Evolutionary conservation across 2,113 vertebrate genomes (phyloP).

Genomic region (Sardina pilchardus): DNA sequence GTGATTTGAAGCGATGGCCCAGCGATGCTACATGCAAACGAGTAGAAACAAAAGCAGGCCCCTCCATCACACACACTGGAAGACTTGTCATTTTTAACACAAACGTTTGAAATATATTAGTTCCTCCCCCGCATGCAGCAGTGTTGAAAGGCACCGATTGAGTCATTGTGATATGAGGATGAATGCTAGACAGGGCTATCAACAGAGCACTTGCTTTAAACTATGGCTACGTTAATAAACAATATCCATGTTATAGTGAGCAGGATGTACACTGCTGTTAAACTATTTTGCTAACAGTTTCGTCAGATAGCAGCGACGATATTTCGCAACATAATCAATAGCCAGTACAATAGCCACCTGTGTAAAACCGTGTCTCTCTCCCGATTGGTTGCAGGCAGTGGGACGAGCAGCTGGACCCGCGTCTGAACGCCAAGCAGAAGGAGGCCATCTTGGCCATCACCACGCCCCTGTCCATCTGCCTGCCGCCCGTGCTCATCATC

Average conservation of each 20-base stretch:
- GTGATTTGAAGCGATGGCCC: neutral
- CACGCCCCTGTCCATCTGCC: constrained; percentile 84
- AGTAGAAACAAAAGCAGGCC: neutral
- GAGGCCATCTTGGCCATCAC: constrained; percentile 98
- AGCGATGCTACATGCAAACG: neutral
- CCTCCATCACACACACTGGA: too few relatives aligned
- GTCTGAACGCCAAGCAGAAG: constrained; percentile 97
- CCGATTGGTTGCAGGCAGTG: constrained; percentile 79
- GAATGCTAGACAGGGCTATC: neutral
- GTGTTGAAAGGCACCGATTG: neutral
- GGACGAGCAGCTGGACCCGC: constrained; percentile 98
- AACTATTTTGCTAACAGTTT: neutral
- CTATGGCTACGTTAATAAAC: neutral
- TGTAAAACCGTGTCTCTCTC: constrained; percentile 26
- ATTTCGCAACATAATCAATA: neutral
- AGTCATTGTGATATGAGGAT: neutral
- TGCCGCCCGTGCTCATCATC: constrained; percentile 97
- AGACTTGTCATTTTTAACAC: too few relatives aligned
- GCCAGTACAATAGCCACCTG: neutral
- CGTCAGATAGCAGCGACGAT: neutral
- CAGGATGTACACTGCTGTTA: neutral
- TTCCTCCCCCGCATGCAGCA: neutral
- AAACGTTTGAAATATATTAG: neutral
- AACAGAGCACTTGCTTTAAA: neutral
- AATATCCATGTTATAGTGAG: neutral